Base-by-base conservation (phyloP, 2,113 vertebrate genomes). In the Ciconia stormi region DNA sequence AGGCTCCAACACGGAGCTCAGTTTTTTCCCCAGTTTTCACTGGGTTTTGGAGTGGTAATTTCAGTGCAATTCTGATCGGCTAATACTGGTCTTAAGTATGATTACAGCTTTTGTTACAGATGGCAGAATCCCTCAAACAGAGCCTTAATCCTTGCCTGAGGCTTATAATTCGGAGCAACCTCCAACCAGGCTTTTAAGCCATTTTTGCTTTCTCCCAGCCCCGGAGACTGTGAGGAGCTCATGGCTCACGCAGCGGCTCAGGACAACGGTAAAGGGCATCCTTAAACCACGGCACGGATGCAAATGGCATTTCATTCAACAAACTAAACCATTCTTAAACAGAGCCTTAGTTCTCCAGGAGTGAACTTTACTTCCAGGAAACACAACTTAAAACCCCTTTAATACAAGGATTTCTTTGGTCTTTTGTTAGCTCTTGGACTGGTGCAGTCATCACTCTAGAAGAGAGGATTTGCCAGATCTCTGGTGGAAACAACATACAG, bases 211-310 rank as follows among this genome's bases (percentile, higher is more conserved):
- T 18, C 42, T 47, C 52, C 17, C 40, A 18, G 72, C n/a, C 38
- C 17, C 34, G 30, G 52, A 50, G 27, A 13, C 34, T 1, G 19
- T 6, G 20, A 40, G n/a, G 18, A 27, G 40, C 53, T 25, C 40
- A 7, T 1, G 29, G 62, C 7, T 61, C 69, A 25, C 1, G 0
- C 40, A 30, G 27, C 50, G 59, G 15, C 66, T 73, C 38, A 5
- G 47, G 47, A 34, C 0, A 3, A 40, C 0, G 3, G 46, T 7
- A 47, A 61, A 30, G 38, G 61, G 20, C 61, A 55, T 26, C 3
- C 0, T 32, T 55, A 73, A 32, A 61, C 55, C 32, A 16, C 3
- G 34, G 82, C 40, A 50, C 0, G 2, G 32, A 36, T 34, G 40
- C 59, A 71, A 29, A 67, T 1, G 15, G 42, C 53, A 38, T 69